Evolutionary conservation across 2,888 invertebrate genomes (phyloP).

Genomic region (Ophion ventricosus): DNA sequence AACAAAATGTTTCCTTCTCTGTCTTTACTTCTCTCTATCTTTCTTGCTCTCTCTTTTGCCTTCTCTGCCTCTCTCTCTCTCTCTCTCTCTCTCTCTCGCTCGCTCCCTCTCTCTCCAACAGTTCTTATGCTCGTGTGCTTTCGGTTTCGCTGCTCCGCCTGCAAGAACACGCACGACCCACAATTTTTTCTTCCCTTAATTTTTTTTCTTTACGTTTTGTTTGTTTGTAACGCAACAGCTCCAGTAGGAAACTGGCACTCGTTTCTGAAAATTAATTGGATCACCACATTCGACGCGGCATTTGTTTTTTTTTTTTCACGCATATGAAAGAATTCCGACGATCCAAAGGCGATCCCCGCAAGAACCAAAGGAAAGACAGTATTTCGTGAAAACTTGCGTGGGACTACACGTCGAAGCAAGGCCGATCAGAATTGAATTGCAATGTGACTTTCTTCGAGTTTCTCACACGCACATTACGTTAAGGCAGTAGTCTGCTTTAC

Average conservation of each 20-base stretch:
- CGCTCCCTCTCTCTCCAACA: too few relatives aligned
- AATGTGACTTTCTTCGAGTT: too few relatives aligned
- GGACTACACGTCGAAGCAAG: background rate
- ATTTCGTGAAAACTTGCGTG: background rate
- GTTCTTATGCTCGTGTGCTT: slow-evolving; percentile 19
- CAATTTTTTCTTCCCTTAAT: too few relatives aligned
- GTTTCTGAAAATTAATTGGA: slow-evolving; percentile 25
- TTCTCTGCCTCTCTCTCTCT: too few relatives aligned
- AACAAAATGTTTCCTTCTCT: slow-evolving; percentile 52
- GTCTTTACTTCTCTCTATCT: slow-evolving; percentile 16
- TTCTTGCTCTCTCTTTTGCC: background rate
- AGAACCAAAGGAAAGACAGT: background rate
- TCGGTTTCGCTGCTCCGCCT: slow-evolving; percentile 43
- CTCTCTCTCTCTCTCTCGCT: too few relatives aligned
- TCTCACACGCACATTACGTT: too few relatives aligned
- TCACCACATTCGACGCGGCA: slow-evolving; percentile 1
- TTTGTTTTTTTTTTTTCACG: slow-evolving; percentile 23
- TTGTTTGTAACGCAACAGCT: background rate
- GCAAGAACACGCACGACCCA: background rate
- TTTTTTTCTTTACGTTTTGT: background rate
- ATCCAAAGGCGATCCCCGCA: background rate
- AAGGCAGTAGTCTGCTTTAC: too few relatives aligned
- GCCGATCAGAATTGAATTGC: too few relatives aligned
- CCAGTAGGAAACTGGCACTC: background rate
- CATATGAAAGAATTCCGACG: background rate